These are phyloP conservation scores for Pristionchus pacificus DNA, from an alignment of 1,140 invertebrate species.

Conservation along the genomic window DNA sequence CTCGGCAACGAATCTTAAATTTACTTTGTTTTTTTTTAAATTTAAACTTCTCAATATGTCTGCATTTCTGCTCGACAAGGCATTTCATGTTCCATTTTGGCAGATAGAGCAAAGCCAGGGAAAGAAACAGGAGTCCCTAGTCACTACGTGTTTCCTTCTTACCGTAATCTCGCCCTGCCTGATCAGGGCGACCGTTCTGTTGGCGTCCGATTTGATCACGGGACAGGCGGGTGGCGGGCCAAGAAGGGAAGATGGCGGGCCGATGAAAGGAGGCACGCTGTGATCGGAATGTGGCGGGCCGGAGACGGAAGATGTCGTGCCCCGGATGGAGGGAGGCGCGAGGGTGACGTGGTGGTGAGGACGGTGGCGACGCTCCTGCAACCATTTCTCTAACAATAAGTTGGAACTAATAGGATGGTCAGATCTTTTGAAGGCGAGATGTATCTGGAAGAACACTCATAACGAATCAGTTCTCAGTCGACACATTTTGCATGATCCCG, in stretches of 20 bases:
- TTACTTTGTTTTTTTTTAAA: neutral
- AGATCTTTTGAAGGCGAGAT: too few species aligned
- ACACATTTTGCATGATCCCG: too few species aligned
- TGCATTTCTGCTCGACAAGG: neutral
- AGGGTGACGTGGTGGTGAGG: too few species aligned
- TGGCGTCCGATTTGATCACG: neutral
- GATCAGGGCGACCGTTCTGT: constrained; percentile 4
- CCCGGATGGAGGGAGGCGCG: too few species aligned
- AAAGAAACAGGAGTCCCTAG: neutral
- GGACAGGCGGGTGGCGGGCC: neutral
- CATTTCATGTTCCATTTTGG: constrained; percentile 12
- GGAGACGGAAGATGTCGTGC: neutral
- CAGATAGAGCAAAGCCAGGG: neutral
- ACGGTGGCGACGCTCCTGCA: too few species aligned
- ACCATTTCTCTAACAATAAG: too few species aligned
- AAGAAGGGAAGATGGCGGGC: neutral
- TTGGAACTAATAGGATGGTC: too few species aligned
- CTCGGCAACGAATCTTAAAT: constrained; percentile 41
- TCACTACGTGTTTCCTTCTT: constrained; percentile 1
- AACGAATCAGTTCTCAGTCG: too few species aligned
- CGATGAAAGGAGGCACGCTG: neutral
- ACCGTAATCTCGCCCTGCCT: constrained; percentile 21
- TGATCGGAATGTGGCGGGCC: neutral
- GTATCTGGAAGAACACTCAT: too few species aligned
- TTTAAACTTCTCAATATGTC: neutral